Evolutionary conservation across 2,797 vertebrate species (phyloP).

Genomic region (Cirrhinus molitorella): DNA sequence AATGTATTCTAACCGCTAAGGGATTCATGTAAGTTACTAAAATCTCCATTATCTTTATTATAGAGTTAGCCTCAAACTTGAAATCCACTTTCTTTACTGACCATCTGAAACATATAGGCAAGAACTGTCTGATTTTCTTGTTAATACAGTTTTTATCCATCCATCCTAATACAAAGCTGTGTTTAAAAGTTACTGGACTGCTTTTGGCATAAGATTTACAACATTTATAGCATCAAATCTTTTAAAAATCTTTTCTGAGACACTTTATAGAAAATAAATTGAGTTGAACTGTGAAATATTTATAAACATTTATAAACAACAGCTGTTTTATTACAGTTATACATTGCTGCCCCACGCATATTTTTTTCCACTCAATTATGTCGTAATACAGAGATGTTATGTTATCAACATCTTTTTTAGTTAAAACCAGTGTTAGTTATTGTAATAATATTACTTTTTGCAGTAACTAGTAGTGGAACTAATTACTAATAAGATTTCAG

Average conservation of each 20-base stretch:
- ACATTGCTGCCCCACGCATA: neutral
- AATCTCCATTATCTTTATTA: neutral
- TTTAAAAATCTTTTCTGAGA: too few relatives aligned
- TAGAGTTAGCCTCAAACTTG: neutral
- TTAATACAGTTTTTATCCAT: neutral
- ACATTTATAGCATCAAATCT: neutral
- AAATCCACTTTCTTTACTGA: neutral
- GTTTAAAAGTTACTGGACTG: neutral
- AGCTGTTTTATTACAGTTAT: neutral
- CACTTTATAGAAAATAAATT: neutral
- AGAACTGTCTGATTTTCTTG: neutral
- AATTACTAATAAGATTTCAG: too few relatives aligned
- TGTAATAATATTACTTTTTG: too few relatives aligned
- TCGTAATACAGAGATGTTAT: too few relatives aligned
- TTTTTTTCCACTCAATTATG: too few relatives aligned
- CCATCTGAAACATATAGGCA: neutral
- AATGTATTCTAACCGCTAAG: slow-evolving; percentile 90
- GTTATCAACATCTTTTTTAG: too few relatives aligned
- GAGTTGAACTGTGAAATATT: too few relatives aligned
- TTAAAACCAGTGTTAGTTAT: too few relatives aligned
- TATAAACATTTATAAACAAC: neutral
- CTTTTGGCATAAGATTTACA: too few relatives aligned
- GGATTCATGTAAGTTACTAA: slow-evolving; percentile 91
- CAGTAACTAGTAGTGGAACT: too few relatives aligned
- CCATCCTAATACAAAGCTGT: neutral